These are phyloP conservation scores for Notolepis coatsorum DNA, from an alignment of 2,797 vertebrate species.

Conservation along the genomic window DNA sequence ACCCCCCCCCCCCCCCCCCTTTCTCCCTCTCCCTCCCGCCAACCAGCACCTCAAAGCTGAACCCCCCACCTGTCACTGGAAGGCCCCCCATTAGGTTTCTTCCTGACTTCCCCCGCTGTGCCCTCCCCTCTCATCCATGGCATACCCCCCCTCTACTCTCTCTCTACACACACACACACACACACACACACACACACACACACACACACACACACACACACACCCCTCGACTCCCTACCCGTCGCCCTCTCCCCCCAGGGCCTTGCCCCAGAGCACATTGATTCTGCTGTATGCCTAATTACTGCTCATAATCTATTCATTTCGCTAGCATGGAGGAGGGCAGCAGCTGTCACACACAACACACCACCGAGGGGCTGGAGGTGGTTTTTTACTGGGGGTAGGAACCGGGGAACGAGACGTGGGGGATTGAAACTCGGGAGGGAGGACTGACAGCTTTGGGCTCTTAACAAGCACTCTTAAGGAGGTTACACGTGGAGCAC, in stretches of 20 bases:
- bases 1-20: neutral
- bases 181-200: slow-evolving; percentile 63
- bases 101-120: slow-evolving; percentile 59
- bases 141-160: slow-evolving; percentile 1
- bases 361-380: slow-evolving; percentile 78
- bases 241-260: slow-evolving; percentile 90
- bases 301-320: slow-evolving; percentile 99
- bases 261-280: slow-evolving; percentile 98
- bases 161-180: slow-evolving; percentile 68
- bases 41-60: slow-evolving; percentile 9
- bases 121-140: slow-evolving; percentile 32
- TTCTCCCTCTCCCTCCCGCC: neutral
- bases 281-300: slow-evolving; percentile 99
- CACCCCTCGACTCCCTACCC: slow-evolving; percentile 86
- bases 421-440: slow-evolving; percentile 46
- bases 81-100: slow-evolving; percentile 37
- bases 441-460: slow-evolving; percentile 32
- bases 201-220: slow-evolving; percentile 84
- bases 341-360: slow-evolving; percentile 99
- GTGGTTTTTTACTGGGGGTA: slow-evolving; percentile 38
- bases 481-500: no score
- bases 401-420: slow-evolving; percentile 31
- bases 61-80: slow-evolving; percentile 1
- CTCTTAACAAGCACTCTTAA: slow-evolving; percentile 20
- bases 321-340: slow-evolving; percentile 93